These are phyloP conservation scores for Brachyistius frenatus DNA, from an alignment of 2,113 vertebrate species.

Conservation along the genomic window DNA sequence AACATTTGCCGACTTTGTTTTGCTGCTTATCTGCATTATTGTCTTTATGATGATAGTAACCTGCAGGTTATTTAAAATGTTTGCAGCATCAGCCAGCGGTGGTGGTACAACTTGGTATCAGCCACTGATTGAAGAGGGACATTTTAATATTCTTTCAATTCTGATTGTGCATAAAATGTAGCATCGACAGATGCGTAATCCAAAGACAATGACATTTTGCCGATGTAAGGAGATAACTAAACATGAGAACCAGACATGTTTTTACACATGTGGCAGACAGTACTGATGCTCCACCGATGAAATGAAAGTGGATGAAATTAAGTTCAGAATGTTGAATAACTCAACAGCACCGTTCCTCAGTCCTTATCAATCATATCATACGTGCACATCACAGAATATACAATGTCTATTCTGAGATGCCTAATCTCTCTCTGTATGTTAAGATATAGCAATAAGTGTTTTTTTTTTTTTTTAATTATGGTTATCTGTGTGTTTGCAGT, in stretches of 20 bases:
- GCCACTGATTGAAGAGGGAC: too few relatives aligned
- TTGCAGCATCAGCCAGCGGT: background rate
- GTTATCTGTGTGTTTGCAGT: conserved; percentile 46
- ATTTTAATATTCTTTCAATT: too few relatives aligned
- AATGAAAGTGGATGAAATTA: too few relatives aligned
- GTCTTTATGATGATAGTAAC: background rate
- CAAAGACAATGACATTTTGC: background rate
- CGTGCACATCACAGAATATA: background rate
- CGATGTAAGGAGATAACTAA: background rate
- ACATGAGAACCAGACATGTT: too few relatives aligned
- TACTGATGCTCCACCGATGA: too few relatives aligned
- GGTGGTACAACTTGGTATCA: too few relatives aligned
- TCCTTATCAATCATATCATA: background rate
- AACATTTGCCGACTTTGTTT: too few relatives aligned
- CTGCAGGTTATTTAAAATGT: background rate
- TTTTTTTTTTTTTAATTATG: background rate
- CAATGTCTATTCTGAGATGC: background rate
- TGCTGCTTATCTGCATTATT: too few relatives aligned
- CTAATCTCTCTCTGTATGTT: background rate
- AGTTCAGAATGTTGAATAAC: background rate
- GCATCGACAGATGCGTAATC: background rate
- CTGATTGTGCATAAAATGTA: background rate
- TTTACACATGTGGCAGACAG: too few relatives aligned
- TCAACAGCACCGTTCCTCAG: background rate
- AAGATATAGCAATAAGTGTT: background rate